A percentile compares a stretch with the other conserved stretches of the same genome.
These are phyloP conservation scores for Apodemia mormo DNA, from an alignment of 2,888 invertebrate genomes.

Conservation along the genomic window DNA sequence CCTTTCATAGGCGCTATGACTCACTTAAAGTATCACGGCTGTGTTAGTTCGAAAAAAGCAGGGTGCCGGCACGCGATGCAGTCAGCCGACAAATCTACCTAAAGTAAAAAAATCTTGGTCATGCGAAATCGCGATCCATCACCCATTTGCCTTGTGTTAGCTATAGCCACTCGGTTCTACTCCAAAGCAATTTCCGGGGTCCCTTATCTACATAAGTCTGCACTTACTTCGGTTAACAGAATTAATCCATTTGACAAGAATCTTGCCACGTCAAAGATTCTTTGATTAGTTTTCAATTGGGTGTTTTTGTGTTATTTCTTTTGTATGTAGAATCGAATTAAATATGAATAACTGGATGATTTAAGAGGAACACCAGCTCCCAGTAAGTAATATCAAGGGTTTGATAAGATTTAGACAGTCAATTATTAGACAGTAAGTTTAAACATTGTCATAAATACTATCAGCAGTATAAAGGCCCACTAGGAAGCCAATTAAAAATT, in stretches of 20 bases:
- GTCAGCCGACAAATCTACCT: slow-evolving; percentile 48
- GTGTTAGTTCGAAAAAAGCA: slow-evolving; percentile 57
- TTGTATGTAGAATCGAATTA: no score
- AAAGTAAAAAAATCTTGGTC: slow-evolving; percentile 78
- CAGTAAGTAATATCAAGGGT: no score
- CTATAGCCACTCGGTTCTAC: slow-evolving; percentile 68
- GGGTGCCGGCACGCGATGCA: slow-evolving; percentile 58
- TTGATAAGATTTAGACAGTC: no score
- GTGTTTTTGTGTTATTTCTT: background rate
- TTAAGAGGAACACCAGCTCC: no score
- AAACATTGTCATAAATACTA: no score
- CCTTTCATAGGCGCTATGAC: slow-evolving; percentile 34
- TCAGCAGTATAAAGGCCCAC: no score
- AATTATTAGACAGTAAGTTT: no score
- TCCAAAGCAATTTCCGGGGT: slow-evolving; percentile 76
- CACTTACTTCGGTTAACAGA: slow-evolving; percentile 74
- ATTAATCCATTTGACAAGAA: slow-evolving; percentile 66
- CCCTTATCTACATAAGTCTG: slow-evolving; percentile 66
- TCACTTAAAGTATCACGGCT: slow-evolving; percentile 55
- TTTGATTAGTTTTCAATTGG: slow-evolving; percentile 30
- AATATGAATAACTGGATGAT: no score
- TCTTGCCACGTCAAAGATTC: slow-evolving; percentile 52
- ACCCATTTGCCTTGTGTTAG: slow-evolving; percentile 67
- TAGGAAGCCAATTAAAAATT: no score
- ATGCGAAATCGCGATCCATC: slow-evolving; percentile 77